Evolutionary conservation across 2,888 invertebrate genomes (phyloP).

Genomic region (Listrodromus nycthemerus): DNA sequence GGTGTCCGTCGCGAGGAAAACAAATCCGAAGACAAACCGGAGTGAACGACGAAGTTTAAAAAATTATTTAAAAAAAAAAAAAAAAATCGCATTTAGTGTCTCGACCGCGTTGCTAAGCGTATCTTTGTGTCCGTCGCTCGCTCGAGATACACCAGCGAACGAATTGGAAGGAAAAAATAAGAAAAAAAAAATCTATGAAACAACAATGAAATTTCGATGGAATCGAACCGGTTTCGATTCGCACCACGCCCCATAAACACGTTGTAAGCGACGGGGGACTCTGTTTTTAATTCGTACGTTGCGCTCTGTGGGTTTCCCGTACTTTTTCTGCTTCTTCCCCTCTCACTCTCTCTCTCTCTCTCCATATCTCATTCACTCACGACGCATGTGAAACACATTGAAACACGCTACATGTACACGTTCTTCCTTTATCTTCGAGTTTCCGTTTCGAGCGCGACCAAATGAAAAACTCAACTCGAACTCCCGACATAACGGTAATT

Average conservation of each 20-base stretch:
- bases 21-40: constrained; percentile 43
- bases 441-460: constrained; percentile 30
- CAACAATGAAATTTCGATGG: constrained; percentile 29
- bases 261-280: constrained; percentile 60
- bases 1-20: constrained; percentile 71
- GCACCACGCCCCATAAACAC: constrained; percentile 15
- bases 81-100: constrained; percentile 19
- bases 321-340: constrained; percentile 43
- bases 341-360: constrained; percentile 61
- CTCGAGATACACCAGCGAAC: constrained; percentile 8
- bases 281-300: constrained; percentile 45
- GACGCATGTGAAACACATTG: constrained; percentile 31
- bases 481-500: constrained; percentile 13
- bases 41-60: constrained; percentile 24
- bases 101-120: constrained; percentile 48
- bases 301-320: constrained; percentile 23
- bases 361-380: constrained; percentile 55
- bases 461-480: background rate
- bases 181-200: constrained; percentile 38
- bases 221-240: constrained; percentile 32
- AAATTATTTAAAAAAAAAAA: constrained; percentile 5
- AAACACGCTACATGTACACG: constrained; percentile 56
- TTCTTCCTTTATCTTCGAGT: constrained; percentile 45
- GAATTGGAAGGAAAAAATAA: background rate
- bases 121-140: constrained; percentile 24